Base-by-base conservation (phyloP, 2,888 invertebrate species). In the Cyclophora albipunctata region DNA sequence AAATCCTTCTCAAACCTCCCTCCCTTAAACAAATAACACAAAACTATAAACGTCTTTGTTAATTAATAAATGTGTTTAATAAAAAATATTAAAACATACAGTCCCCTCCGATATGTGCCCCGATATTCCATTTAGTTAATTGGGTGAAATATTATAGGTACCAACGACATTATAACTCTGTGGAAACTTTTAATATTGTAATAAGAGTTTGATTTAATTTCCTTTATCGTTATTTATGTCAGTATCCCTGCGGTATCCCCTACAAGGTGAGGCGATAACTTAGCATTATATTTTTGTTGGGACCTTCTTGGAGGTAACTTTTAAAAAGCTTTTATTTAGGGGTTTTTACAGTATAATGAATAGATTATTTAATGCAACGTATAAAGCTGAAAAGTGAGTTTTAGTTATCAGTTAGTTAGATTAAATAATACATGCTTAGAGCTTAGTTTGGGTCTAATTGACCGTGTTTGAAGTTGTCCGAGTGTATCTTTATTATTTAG, bases 171-270 rank as follows among this genome's bases (percentile, higher is more conserved):
- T 85, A 86, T 84, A 81, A 80, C 73, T 78, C 81, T 81, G 76
- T 68, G 74, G 65, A 71, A 85, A 87, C 84, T 88, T 88, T 88
- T 87, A 88, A 88, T 87, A 84, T 84, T 77, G 73, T 85, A 84
- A 86, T 87, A 87, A 85, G 87, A 84, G 78, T 84, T 86, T 86
- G 87, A 88, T 88, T 87, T 88, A 88, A 88, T 87, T 88, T 86
- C 82, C 74, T 88, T 88, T 87, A 88, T 87, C 84, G 86, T 88
- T 88, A 88, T 88, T 88, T 87, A 88, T 88, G 88, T 81, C 85
- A 78, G 80, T 72, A 75, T 73, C 75, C 77, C 20, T 20, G 20
- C 20, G 20, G 20, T 20, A 20, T 20, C 20, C 20, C 20, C 20
- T 20, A 20, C 20, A 20, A 20, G 73, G 79, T 71, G 78, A 84